These are phyloP conservation scores for Masnerella sp. DNA, from an alignment of 2,888 invertebrate species.

Conservation along the genomic window DNA sequence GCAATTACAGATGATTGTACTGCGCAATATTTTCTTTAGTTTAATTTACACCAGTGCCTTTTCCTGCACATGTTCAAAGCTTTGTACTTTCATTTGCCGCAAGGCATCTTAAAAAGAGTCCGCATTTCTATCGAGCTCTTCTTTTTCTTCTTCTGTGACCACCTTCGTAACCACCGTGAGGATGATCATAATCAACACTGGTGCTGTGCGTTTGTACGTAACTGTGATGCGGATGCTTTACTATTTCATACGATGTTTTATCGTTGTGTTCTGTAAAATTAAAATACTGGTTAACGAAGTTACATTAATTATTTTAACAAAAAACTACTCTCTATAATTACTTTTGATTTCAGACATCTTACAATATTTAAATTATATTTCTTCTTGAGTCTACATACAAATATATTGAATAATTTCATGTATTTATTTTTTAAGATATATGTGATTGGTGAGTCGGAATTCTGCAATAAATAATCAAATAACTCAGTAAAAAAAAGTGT, in stretches of 20 bases:
- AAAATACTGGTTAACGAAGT: constrained; percentile 25
- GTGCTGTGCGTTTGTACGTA: constrained; percentile 88
- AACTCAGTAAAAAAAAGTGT: too few relatives aligned
- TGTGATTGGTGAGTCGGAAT: too few relatives aligned
- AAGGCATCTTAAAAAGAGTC: constrained; percentile 42
- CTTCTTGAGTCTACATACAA: too few relatives aligned
- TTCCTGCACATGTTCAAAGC: constrained; percentile 22
- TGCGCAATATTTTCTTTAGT: not conserved
- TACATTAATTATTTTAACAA: not conserved
- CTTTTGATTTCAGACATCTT: too few relatives aligned
- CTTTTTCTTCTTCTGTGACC: constrained; percentile 79
- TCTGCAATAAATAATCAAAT: too few relatives aligned
- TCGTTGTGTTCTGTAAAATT: constrained; percentile 81
- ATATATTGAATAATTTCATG: too few relatives aligned
- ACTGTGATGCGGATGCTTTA: constrained; percentile 90
- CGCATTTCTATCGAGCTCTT: constrained; percentile 65
- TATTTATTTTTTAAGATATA: too few relatives aligned
- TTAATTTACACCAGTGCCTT: constrained; percentile 26
- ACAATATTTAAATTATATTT: too few relatives aligned
- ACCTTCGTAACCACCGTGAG: constrained; percentile 73
- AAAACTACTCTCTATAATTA: too few relatives aligned
- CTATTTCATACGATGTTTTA: constrained; percentile 90
- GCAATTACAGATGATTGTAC: constrained; percentile 6
- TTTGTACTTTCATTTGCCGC: constrained; percentile 55
- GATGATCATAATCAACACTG: constrained; percentile 82